Base-by-base conservation (phyloP, 2,888 invertebrate genomes). In the Drosophila nr. perissopoda region DNA sequence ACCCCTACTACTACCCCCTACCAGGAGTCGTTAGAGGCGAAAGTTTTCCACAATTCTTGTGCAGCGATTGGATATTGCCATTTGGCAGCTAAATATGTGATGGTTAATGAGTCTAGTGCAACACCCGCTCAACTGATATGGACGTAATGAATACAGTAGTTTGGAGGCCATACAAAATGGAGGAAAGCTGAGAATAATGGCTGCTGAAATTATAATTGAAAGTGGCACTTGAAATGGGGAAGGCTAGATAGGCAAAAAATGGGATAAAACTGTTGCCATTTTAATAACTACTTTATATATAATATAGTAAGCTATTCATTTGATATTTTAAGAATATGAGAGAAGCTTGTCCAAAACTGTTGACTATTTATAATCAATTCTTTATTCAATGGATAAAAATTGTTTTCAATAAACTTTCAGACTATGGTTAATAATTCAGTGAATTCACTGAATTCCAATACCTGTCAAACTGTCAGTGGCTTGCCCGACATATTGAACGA, bases 51-150 rank as follows among this genome's bases (percentile, higher is more conserved):
- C 46, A 52, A 61, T 38, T 58, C 40, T 62, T 58, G 29, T 49
- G 67, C 33, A 64, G 67, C 73, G 59, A 73, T 85, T 80, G 76
- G 68, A 66, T 63, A 58, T 56, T 59, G 60, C 63, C 67, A 70
- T 68, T 66, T 76, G 49, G 53, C 53, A 58, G 72, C 72, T 51
- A 69, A 71, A 60, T 70, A 63, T 34, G 38, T 53, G 54, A 31
- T 18, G 65, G 49, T 60, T 60, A 80, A 69, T 75, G 62, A 65
- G 76, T 21, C 42, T 51, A 51, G 34, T 58, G 36, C 33, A 61
- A 57, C 65, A 10, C 38, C 29, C 54, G 53, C 61, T 62, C 58
- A 58, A 74, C 57, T 74, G 64, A 68, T 59, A 69, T 48, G 58
- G 60, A 78, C 66, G 51, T 52, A 76, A 73, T 73, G 59, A 46